phyloP scores from a whole-genome alignment of 2,888 invertebrate species.

The Nymphalis polychloros region DNA sequence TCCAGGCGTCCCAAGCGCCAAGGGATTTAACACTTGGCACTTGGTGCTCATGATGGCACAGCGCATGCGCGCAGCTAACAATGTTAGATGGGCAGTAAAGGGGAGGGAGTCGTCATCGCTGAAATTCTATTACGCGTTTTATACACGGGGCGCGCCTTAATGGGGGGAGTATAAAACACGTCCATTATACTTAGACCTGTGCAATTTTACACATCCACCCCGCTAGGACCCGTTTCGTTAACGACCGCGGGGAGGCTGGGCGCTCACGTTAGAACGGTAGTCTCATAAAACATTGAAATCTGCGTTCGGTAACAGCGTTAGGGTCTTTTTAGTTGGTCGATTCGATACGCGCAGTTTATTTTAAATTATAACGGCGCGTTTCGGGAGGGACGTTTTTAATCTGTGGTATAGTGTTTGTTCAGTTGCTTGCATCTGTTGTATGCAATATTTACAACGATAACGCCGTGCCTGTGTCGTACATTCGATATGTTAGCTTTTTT shows the following conservation, averaged over 20 bases:
- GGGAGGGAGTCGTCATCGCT: constrained; percentile 64
- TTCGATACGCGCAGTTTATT: constrained; percentile 78
- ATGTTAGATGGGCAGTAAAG: constrained; percentile 70
- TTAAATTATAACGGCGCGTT: constrained; percentile 71
- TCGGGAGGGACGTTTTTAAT: constrained; percentile 44
- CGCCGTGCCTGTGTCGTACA: not conserved
- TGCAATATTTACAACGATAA: constrained; percentile 4
- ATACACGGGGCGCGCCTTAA: constrained; percentile 70
- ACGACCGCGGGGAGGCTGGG: constrained; percentile 36
- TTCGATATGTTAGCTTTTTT: not conserved
- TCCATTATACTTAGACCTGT: constrained; percentile 67
- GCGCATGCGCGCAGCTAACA: constrained; percentile 73
- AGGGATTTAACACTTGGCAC: constrained; percentile 41
- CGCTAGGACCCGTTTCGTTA: constrained; percentile 38
- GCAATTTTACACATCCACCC: constrained; percentile 54
- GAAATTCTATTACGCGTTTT: constrained; percentile 80
- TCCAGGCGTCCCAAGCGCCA: constrained; percentile 32
- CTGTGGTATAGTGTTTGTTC: constrained; percentile 34
- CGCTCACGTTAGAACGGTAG: constrained; percentile 47
- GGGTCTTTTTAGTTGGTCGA: constrained; percentile 61
- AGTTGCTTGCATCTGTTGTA: constrained; percentile 29
- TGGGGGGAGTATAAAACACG: constrained; percentile 69
- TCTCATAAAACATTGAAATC: constrained; percentile 68
- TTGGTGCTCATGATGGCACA: constrained; percentile 51
- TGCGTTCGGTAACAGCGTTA: constrained; percentile 48